phyloP scores from a whole-genome alignment of 2,888 invertebrate species.

The Heliconius cydno region DNA sequence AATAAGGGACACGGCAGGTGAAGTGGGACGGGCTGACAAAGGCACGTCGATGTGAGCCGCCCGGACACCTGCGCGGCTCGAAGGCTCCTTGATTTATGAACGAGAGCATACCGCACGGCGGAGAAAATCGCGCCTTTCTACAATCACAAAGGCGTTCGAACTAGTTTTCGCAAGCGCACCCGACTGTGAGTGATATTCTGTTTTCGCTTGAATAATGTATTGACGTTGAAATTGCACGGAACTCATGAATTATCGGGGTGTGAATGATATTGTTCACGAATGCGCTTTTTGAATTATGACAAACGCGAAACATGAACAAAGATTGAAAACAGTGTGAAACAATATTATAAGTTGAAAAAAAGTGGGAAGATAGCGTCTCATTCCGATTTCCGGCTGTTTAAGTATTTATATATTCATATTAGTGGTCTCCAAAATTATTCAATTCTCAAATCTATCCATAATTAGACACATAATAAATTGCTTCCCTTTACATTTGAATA shows the following conservation, averaged over 20 bases:
- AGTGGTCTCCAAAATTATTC: constrained; percentile 3
- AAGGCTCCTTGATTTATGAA: constrained; percentile 68
- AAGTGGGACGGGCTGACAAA: constrained; percentile 61
- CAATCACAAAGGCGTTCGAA: constrained; percentile 50
- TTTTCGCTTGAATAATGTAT: constrained; percentile 45
- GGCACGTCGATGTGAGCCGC: constrained; percentile 55
- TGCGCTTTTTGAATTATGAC: constrained; percentile 40
- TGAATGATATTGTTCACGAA: constrained; percentile 45
- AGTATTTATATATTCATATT: constrained; percentile 7
- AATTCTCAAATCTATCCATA: constrained; percentile 5
- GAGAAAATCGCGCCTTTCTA: constrained; percentile 72
- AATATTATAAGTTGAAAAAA: background rate
- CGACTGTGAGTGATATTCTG: constrained; percentile 44
- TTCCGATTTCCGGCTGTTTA: background rate
- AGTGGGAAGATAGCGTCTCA: background rate
- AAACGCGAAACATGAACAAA: constrained; percentile 28
- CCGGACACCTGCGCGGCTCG: constrained; percentile 69
- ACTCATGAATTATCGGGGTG: constrained; percentile 48
- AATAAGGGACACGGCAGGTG: constrained; percentile 71
- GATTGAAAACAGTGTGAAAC: constrained; percentile 4
- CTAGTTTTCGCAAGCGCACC: constrained; percentile 50
- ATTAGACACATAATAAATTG: constrained; percentile 21
- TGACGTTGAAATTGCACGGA: constrained; percentile 45
- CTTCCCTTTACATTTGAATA: constrained; percentile 24
- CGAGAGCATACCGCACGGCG: constrained; percentile 59